Conservation (phyloP, 37 sponge, comb jelly and placozoan species). For the Eunapius fragilis region DNA sequence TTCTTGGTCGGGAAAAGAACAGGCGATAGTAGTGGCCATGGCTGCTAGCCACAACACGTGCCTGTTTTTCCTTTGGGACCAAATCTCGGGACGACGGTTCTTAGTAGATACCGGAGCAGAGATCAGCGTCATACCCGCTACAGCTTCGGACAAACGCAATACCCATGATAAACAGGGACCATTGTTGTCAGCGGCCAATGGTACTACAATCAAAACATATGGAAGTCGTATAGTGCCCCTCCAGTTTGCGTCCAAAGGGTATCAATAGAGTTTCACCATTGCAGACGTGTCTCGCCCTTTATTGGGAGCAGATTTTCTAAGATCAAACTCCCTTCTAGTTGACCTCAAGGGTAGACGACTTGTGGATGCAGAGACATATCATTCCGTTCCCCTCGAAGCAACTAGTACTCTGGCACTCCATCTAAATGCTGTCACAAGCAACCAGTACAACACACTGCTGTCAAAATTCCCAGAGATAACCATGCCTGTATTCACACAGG, state of each 20-base stretch:
- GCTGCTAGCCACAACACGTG: background rate
- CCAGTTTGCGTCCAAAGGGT: too few relatives aligned
- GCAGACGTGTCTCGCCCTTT: conserved; percentile 32
- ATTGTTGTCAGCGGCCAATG: conserved; percentile 17
- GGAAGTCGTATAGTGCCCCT: conserved; percentile 10
- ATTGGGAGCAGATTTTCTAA: conserved; percentile 31
- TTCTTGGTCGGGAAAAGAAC: conserved; percentile 1
- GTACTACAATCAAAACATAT: conserved; percentile 11
- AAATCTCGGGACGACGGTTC: conserved; percentile 8
- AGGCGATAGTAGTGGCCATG: background rate
- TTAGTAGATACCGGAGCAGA: conserved; percentile 29
- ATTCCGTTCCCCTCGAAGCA: conserved; percentile 5
- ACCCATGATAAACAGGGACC: background rate
- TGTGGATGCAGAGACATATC: conserved; percentile 12
- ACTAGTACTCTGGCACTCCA: conserved; percentile 7
- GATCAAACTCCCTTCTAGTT: conserved; percentile 35
- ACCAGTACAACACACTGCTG: conserved; percentile 15
- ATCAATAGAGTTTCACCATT: conserved; percentile 12
- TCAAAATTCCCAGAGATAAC: conserved; percentile 43
- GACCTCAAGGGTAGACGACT: conserved; percentile 13
- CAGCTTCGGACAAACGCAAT: conserved; percentile 3
- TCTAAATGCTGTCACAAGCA: background rate
- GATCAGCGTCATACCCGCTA: conserved; percentile 28
- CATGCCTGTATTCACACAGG: conserved; percentile 15
- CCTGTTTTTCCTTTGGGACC: conserved; percentile 1